Conservation (phyloP, 2,797 vertebrate genomes). For the Capromys pilorides region DNA sequence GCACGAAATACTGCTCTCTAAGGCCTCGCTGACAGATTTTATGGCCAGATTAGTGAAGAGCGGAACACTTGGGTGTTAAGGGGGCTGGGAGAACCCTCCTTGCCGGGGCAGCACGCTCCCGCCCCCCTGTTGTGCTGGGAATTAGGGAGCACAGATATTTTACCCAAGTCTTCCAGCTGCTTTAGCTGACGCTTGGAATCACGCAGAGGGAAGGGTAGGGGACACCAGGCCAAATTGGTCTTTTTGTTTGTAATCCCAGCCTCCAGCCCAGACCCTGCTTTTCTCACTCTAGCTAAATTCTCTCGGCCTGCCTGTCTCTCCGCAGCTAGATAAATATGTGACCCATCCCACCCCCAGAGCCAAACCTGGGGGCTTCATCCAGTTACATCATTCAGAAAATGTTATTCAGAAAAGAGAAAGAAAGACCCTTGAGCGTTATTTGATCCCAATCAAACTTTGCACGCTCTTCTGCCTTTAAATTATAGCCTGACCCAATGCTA, state of each 20-base stretch:
- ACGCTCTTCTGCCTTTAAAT: slow-evolving; percentile 83
- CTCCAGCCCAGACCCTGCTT: slow-evolving; percentile 28
- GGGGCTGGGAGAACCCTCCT: slow-evolving; percentile 39
- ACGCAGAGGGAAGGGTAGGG: background rate
- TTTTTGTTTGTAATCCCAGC: slow-evolving; percentile 54
- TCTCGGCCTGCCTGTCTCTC: slow-evolving; percentile 30
- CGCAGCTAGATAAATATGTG: slow-evolving; percentile 63
- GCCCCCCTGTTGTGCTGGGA: background rate
- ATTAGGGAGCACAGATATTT: slow-evolving; percentile 17
- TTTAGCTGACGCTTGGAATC: slow-evolving; percentile 19
- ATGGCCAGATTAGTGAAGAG: slow-evolving; percentile 75
- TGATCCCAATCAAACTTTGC: slow-evolving; percentile 77
- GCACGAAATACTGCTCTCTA: slow-evolving; percentile 73
- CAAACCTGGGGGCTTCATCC: slow-evolving; percentile 53
- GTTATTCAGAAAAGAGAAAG: slow-evolving; percentile 48
- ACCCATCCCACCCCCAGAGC: slow-evolving; percentile 33
- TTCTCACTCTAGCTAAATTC: slow-evolving; percentile 51
- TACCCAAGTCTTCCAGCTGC: background rate
- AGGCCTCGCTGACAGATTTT: slow-evolving; percentile 79
- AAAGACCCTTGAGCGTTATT: slow-evolving; percentile 72
- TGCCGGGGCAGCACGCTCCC: background rate
- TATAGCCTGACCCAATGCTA: slow-evolving; percentile 68
- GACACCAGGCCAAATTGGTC: slow-evolving; percentile 24
- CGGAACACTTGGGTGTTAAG: slow-evolving; percentile 77
- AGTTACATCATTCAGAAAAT: slow-evolving; percentile 79